phyloP scores from a whole-genome alignment of 2,797 vertebrate species.

The Halcyon badia region DNA sequence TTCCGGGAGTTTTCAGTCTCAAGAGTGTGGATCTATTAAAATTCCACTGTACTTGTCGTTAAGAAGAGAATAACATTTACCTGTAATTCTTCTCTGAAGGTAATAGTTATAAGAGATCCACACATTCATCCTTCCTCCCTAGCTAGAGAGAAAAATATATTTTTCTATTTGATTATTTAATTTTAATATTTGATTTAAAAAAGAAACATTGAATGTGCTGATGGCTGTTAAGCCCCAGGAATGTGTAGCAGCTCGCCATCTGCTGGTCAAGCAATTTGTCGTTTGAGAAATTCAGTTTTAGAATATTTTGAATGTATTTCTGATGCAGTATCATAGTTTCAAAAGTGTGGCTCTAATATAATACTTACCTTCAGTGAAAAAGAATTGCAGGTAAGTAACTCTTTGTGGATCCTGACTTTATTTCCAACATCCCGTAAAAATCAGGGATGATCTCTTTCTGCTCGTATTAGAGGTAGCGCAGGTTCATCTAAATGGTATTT shows the following conservation, averaged over 20 bases:
- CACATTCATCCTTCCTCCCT: conserved; percentile 41
- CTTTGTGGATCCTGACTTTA: conserved; percentile 3
- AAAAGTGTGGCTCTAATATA: conserved; percentile 68
- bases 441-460: neutral
- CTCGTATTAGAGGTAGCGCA: neutral
- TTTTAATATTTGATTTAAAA: neutral
- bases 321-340: neutral
- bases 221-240: neutral
- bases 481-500: neutral
- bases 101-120: conserved; percentile 69
- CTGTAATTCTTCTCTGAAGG: conserved; percentile 74
- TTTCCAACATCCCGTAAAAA: neutral
- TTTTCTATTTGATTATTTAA: conserved; percentile 11
- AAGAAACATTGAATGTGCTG: neutral
- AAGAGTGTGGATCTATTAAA: conserved; percentile 50
- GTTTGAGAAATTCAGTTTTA: neutral
- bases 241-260: conserved; percentile 22
- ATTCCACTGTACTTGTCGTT: conserved; percentile 55
- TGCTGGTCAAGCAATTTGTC: conserved; percentile 41
- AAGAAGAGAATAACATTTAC: conserved; percentile 64
- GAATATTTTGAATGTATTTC: neutral
- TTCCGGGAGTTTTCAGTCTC: conserved; percentile 12
- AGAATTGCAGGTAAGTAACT: conserved; percentile 69
- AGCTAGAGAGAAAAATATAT: neutral
- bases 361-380: conserved; percentile 68